Percentiles rank a stretch among this genome's conserved stretches.
These are phyloP conservation scores for Scaptomyza montana DNA, from an alignment of 1,140 invertebrate genomes.

Conservation along the genomic window DNA sequence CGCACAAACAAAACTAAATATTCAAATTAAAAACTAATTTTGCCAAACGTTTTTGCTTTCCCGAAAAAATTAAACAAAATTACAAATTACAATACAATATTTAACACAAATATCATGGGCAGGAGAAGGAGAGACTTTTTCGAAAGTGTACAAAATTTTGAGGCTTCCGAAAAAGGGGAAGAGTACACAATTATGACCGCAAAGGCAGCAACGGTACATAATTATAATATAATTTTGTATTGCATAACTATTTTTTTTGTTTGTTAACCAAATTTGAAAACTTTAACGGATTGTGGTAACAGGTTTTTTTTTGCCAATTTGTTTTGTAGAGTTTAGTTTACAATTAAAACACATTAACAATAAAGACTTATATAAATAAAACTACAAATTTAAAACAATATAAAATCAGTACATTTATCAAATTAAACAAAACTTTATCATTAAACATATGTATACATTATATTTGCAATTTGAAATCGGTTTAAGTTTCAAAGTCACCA, in stretches of 20 bases:
- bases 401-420: constrained; percentile 78
- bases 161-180: constrained; percentile 30
- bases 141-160: constrained; percentile 32
- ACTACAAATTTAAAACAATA: constrained; percentile 81
- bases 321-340: constrained; percentile 60
- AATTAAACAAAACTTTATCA: constrained; percentile 76
- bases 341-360: constrained; percentile 81
- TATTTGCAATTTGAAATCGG: constrained; percentile 75
- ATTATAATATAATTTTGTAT: constrained; percentile 37
- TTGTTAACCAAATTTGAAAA: constrained; percentile 34
- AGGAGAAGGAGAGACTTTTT: neutral
- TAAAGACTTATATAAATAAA: constrained; percentile 77
- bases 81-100: constrained; percentile 82
- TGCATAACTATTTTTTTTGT: constrained; percentile 39
- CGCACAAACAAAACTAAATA: constrained; percentile 80
- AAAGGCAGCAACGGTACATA: constrained; percentile 51
- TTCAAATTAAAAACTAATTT: constrained; percentile 80
- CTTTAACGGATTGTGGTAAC: constrained; percentile 73
- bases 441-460: constrained; percentile 73
- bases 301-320: constrained; percentile 65
- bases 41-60: constrained; percentile 83
- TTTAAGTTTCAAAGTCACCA: constrained; percentile 72
- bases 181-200: constrained; percentile 26
- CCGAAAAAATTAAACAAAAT: constrained; percentile 77
- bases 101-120: constrained; percentile 63